A percentile compares a stretch with the other conserved stretches of the same genome.
phyloP scores from a whole-genome alignment of 2,888 invertebrate species.

The Seira ritae region DNA sequence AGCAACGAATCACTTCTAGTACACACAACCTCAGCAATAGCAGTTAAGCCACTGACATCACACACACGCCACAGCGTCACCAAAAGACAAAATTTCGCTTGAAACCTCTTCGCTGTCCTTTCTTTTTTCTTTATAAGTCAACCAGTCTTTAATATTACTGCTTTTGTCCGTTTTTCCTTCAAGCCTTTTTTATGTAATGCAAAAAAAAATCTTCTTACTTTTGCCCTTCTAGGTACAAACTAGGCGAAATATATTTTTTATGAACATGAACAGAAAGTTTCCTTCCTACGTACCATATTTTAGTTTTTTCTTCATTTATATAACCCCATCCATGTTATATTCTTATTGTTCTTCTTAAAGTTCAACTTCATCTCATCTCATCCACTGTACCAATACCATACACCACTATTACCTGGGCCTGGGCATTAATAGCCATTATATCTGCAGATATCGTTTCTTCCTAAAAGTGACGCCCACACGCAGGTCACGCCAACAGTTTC shows the following conservation, averaged over 20 bases:
- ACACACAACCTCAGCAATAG: slow-evolving; percentile 8
- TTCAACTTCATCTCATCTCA: background rate
- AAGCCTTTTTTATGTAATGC: slow-evolving; percentile 27
- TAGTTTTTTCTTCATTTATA: slow-evolving; percentile 1
- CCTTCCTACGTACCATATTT: background rate
- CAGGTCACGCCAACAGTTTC: slow-evolving; percentile 15
- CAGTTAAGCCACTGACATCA: slow-evolving; percentile 51
- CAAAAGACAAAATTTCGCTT: background rate
- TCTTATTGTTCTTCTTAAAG: background rate
- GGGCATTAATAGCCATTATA: background rate
- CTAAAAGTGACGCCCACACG: slow-evolving; percentile 34
- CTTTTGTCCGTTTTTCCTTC: slow-evolving; percentile 21
- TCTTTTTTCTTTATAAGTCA: slow-evolving; percentile 44
- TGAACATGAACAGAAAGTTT: background rate
- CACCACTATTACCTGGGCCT: too few relatives aligned
- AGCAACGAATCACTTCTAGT: background rate
- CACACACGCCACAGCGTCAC: slow-evolving; percentile 7
- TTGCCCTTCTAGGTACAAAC: background rate
- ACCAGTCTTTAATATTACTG: slow-evolving; percentile 1
- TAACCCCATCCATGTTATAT: background rate
- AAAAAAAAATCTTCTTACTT: slow-evolving; percentile 12
- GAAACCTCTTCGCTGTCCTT: background rate
- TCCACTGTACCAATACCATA: too few relatives aligned
- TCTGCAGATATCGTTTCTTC: background rate
- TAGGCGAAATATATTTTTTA: background rate